phyloP scores from a whole-genome alignment of 2,797 vertebrate genomes.

The Ficedula albicollis region DNA sequence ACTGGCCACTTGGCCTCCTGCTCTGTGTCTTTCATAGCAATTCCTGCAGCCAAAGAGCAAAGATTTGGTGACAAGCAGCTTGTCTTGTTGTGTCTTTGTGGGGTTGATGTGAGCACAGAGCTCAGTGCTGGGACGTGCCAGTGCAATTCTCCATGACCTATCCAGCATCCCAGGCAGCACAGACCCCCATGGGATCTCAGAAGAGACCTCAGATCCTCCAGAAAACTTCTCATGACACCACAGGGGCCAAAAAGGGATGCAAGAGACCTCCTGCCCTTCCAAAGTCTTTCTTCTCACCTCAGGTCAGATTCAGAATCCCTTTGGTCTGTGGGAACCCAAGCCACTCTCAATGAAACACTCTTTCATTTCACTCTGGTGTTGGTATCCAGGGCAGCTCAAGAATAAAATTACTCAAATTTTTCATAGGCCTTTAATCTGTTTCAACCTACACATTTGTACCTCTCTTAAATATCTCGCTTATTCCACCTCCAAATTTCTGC shows the following conservation, averaged over 20 bases:
- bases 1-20: neutral
- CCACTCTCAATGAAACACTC: accelerated
- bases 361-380: neutral
- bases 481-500: constrained; percentile 17
- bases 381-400: neutral
- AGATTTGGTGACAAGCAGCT: neutral
- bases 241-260: neutral
- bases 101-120: neutral
- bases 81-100: neutral
- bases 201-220: neutral
- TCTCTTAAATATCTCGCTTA: neutral
- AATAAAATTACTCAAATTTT: neutral
- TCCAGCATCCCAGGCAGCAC: neutral
- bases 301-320: neutral
- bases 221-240: neutral
- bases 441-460: neutral
- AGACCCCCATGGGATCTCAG: neutral
- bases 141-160: neutral
- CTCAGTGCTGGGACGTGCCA: neutral
- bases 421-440: neutral
- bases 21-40: neutral
- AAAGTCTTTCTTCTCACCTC: neutral
- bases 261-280: neutral
- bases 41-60: neutral
- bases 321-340: neutral